Evolutionary conservation across 2,797 vertebrate genomes (phyloP).

Genomic region (Pelochelys cantorii): DNA sequence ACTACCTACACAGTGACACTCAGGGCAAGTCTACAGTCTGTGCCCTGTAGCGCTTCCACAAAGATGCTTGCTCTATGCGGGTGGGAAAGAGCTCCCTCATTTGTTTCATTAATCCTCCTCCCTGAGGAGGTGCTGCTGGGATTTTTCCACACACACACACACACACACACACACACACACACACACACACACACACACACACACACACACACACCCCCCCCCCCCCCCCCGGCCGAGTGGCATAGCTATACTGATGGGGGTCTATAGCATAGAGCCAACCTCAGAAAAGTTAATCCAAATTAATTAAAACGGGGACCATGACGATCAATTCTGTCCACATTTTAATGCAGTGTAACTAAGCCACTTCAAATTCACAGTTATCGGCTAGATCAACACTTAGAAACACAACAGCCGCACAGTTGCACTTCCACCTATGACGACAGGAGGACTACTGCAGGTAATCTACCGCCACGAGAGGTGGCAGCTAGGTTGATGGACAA

Average conservation of each 20-base stretch:
- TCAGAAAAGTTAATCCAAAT: background rate
- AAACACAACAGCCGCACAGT: background rate
- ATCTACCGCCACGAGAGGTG: background rate
- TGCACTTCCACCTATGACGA: background rate
- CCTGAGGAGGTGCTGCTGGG: background rate
- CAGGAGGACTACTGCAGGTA: background rate
- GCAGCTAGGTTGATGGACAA: background rate
- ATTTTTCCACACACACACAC: background rate
- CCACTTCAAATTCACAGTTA: background rate
- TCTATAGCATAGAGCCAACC: background rate
- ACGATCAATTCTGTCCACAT: background rate
- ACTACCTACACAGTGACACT: background rate
- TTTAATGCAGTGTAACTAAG: background rate
- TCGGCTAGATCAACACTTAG: background rate
- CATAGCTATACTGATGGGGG: background rate
- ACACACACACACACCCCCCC: no score
- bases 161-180: no score
- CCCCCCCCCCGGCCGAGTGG: background rate
- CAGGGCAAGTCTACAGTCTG: background rate
- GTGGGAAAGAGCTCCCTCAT: background rate
- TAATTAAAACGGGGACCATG: background rate
- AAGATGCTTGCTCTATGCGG: background rate
- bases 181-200: no score
- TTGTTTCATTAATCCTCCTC: background rate
- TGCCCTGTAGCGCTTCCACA: accelerated